These are phyloP conservation scores for Sceliomorpha sp. DNA, from an alignment of 2,888 invertebrate species.

Conservation along the genomic window DNA sequence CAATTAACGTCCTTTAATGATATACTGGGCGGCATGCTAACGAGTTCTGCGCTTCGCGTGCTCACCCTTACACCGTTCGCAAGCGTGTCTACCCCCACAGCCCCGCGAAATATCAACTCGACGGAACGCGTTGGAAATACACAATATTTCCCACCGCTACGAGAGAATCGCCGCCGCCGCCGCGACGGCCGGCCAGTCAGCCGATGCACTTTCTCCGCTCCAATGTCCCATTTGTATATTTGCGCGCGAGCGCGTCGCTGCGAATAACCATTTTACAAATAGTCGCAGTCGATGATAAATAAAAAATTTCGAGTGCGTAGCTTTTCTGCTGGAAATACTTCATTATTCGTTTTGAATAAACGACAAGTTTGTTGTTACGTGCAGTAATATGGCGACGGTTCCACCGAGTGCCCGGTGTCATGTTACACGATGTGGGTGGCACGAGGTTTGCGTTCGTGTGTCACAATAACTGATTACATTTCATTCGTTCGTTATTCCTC, in stretches of 20 bases:
- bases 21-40: constrained; percentile 22
- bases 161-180: too few relatives aligned
- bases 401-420: constrained; percentile 15
- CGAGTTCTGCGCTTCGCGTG: constrained; percentile 28
- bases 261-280: constrained; percentile 30
- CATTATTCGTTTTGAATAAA: constrained; percentile 21
- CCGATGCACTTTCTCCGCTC: constrained; percentile 24
- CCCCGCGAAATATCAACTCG: constrained; percentile 22
- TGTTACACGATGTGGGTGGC: too few relatives aligned
- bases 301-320: constrained; percentile 21
- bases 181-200: constrained; percentile 9
- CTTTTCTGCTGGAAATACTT: constrained; percentile 19
- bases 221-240: constrained; percentile 16
- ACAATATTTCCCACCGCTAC: constrained; percentile 22
- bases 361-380: constrained; percentile 4
- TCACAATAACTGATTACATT: too few relatives aligned
- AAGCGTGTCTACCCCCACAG: not conserved
- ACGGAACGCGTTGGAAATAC: constrained; percentile 9
- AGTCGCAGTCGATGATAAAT: constrained; percentile 29
- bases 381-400: not conserved
- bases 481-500: too few relatives aligned
- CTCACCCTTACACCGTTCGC: not conserved
- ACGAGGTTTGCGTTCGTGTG: too few relatives aligned
- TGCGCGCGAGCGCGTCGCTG: constrained; percentile 6
- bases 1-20: constrained; percentile 33